Evolutionary conservation across 2,888 invertebrate species (phyloP).

Genomic region (Apodemia duryi): DNA sequence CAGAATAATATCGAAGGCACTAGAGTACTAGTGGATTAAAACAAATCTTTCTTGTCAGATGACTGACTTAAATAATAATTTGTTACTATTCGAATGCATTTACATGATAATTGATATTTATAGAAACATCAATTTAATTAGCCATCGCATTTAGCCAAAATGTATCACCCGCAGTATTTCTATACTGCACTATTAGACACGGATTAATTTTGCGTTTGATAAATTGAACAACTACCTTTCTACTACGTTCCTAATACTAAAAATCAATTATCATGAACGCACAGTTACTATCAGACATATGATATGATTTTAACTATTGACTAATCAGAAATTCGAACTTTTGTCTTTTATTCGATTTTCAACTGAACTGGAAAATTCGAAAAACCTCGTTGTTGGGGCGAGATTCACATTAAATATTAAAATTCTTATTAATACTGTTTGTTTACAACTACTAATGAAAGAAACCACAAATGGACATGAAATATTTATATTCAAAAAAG

Average conservation of each 20-base stretch:
- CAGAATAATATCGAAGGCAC: conserved; percentile 58
- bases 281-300: conserved; percentile 41
- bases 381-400: conserved; percentile 39
- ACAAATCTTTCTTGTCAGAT: conserved; percentile 24
- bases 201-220: background rate
- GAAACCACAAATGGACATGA: conserved; percentile 39
- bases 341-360: conserved; percentile 33
- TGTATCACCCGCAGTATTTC: background rate
- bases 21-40: conserved; percentile 62
- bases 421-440: conserved; percentile 59
- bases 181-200: background rate
- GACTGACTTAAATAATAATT: conserved; percentile 23
- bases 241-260: background rate
- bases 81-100: conserved; percentile 20
- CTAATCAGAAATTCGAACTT: conserved; percentile 40
- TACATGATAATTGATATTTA: conserved; percentile 3
- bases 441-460: conserved; percentile 44
- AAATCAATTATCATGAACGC: background rate
- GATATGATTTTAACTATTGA: conserved; percentile 69
- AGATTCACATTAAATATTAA: conserved; percentile 40
- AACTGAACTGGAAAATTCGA: conserved; percentile 24
- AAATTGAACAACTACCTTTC: background rate
- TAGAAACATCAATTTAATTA: background rate
- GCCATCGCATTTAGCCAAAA: background rate
- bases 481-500: conserved; percentile 23